Conservation (phyloP, 1,140 invertebrate genomes). For the Philopotamus ludificatus region DNA sequence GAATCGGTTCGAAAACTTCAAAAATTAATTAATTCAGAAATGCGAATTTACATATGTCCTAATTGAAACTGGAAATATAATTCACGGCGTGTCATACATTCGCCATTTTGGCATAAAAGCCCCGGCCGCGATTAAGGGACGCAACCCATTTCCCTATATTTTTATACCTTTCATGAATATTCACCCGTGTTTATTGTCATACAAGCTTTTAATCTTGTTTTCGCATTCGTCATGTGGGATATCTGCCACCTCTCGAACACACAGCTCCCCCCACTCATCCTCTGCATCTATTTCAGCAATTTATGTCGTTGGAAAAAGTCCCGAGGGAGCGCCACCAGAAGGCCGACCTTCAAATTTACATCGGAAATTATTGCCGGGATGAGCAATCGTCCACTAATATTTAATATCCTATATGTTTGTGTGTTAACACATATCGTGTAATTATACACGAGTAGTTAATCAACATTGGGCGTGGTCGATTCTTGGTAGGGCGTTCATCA, state of each 20-base stretch:
- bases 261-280: no score
- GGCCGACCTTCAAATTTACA: neutral
- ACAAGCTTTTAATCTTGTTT: slow-evolving; percentile 39
- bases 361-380: neutral
- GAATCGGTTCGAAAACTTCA: no score
- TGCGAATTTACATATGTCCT: neutral
- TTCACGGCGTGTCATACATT: slow-evolving; percentile 9
- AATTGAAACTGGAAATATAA: slow-evolving; percentile 10
- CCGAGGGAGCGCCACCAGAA: neutral
- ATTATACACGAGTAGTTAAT: no score
- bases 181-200: slow-evolving; percentile 34
- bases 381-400: neutral
- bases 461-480: no score
- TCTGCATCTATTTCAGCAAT: no score
- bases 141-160: neutral
- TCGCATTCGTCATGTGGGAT: slow-evolving; percentile 28
- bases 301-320: neutral
- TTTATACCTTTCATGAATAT: slow-evolving; percentile 7
- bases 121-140: neutral
- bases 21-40: no score
- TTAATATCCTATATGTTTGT: neutral
- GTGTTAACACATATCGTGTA: no score
- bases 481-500: no score
- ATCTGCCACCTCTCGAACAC: no score
- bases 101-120: slow-evolving; percentile 11